Percentiles rank a stretch among this genome's conserved stretches.
phyloP scores from a whole-genome alignment of 2,113 vertebrate species.

The Corvus hawaiiensis region DNA sequence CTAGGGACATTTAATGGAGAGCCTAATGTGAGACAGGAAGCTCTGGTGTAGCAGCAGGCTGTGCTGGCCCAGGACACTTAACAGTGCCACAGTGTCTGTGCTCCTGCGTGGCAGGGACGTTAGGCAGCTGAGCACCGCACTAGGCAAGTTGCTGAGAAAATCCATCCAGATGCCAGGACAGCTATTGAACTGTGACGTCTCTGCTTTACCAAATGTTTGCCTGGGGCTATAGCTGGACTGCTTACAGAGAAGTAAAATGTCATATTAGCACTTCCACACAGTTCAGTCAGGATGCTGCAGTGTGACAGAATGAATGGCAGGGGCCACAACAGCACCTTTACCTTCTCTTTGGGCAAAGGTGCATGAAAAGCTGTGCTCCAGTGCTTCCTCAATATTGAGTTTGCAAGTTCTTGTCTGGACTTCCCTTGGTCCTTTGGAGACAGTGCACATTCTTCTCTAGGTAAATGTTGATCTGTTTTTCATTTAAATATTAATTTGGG shows the following conservation, averaged over 20 bases:
- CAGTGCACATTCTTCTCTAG: background rate
- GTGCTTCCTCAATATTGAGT: background rate
- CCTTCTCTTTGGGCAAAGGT: background rate
- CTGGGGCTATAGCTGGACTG: background rate
- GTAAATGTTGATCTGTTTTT: constrained; percentile 36
- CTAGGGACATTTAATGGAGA: background rate
- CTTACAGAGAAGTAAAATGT: background rate
- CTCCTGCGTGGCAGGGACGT: fast-evolving
- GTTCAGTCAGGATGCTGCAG: background rate
- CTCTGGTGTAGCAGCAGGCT: background rate
- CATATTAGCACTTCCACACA: background rate
- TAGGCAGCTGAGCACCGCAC: background rate
- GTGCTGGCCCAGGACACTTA: background rate
- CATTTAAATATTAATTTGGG: constrained; percentile 66
- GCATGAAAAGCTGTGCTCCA: background rate
- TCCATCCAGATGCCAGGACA: background rate
- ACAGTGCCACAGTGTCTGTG: fast-evolving
- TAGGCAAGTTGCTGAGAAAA: background rate
- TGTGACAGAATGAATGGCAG: background rate
- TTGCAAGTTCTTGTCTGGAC: background rate
- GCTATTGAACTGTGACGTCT: background rate
- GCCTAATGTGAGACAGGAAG: too few species aligned
- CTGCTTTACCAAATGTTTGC: background rate
- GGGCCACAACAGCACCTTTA: background rate
- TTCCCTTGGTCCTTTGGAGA: constrained; percentile 12